Evolutionary conservation across 1,140 invertebrate genomes (phyloP).

Genomic region (Drosophila pectinifera): DNA sequence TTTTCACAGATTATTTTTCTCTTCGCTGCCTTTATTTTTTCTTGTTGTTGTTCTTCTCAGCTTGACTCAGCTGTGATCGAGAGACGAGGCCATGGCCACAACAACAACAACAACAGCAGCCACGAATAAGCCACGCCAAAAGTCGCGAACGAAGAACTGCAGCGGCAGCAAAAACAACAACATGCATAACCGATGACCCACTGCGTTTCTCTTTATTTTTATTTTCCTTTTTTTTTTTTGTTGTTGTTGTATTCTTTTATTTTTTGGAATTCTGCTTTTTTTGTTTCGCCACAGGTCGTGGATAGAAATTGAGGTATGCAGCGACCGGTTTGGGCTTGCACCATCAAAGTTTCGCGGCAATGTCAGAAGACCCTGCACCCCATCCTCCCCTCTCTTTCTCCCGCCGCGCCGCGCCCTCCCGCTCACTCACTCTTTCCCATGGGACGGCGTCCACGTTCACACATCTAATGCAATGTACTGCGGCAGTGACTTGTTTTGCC

Average conservation of each 20-base stretch:
- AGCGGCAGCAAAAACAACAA: conserved; percentile 32
- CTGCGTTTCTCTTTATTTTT: conserved; percentile 78
- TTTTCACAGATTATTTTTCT: conserved; percentile 40
- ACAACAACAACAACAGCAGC: conserved; percentile 17
- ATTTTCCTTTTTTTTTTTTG: conserved; percentile 56
- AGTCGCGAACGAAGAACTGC: conserved; percentile 19
- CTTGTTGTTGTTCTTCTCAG: conserved; percentile 10
- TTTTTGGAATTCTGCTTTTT: conserved; percentile 38
- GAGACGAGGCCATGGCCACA: conserved; percentile 60
- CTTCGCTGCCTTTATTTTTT: conserved; percentile 17
- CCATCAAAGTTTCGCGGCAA: conserved; percentile 60
- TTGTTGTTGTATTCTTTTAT: conserved; percentile 10
- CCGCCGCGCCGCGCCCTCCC: not conserved
- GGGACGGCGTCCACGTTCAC: conserved; percentile 66
- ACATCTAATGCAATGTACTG: conserved; percentile 69
- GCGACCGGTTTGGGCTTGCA: conserved; percentile 79
- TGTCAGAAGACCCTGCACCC: conserved; percentile 35
- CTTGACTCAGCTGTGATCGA: conserved; percentile 52
- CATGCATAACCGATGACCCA: conserved; percentile 79
- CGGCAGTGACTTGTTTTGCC: conserved; percentile 68
- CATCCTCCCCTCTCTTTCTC: conserved; percentile 19
- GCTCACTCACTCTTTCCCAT: conserved; percentile 11
- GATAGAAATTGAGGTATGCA: conserved; percentile 81
- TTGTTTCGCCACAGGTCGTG: conserved; percentile 72
- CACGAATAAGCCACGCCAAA: conserved; percentile 41